phyloP scores from a whole-genome alignment of 1,140 invertebrate genomes.

The Hylaeus volcanicus region DNA sequence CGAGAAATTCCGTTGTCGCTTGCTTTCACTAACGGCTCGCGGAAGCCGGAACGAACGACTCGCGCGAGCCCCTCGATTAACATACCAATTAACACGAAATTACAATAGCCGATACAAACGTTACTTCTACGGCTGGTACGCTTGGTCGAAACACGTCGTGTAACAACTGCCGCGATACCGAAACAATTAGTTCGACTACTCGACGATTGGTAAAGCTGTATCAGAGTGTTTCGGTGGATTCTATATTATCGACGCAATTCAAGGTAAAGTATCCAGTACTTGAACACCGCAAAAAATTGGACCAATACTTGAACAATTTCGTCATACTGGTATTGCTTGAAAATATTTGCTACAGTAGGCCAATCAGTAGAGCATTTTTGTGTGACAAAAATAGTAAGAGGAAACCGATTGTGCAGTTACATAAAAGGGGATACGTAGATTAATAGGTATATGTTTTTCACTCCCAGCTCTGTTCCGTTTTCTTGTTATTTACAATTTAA shows the following conservation, averaged over 20 bases:
- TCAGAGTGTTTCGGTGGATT: neutral
- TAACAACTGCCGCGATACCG: neutral
- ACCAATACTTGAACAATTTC: too few species aligned
- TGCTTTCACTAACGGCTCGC: slow-evolving; percentile 19
- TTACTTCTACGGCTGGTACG: neutral
- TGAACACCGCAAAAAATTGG: too few species aligned
- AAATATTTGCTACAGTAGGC: too few species aligned
- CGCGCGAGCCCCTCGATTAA: neutral
- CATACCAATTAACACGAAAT: slow-evolving; percentile 14
- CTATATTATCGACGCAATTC: neutral
- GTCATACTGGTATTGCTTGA: too few species aligned
- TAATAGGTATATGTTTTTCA: too few species aligned
- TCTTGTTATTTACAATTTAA: too few species aligned
- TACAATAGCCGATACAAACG: neutral
- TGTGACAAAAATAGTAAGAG: too few species aligned
- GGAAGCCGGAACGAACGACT: neutral
- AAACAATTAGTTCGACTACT: neutral
- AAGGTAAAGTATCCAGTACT: too few species aligned
- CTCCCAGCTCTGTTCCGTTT: too few species aligned
- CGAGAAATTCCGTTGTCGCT: slow-evolving; percentile 22
- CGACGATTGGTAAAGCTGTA: neutral
- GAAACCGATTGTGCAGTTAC: too few species aligned
- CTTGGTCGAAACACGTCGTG: neutral
- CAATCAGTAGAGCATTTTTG: too few species aligned
- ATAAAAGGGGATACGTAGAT: too few species aligned